Conservation (phyloP, 2,113 vertebrate genomes). For the Tragelaphus scriptus region DNA sequence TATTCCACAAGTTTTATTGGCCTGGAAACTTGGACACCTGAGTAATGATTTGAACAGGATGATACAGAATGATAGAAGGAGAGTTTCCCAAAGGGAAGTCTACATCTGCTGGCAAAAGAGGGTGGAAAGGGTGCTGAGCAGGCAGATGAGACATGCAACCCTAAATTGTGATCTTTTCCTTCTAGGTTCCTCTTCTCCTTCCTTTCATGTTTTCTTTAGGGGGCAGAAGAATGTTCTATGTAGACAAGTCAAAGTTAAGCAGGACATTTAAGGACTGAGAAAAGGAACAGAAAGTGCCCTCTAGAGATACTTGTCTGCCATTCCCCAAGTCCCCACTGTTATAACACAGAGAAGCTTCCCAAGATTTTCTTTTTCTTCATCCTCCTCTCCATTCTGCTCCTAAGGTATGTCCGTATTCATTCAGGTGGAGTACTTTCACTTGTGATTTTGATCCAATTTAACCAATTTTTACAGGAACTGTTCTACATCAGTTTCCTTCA, state of each 20-base stretch:
- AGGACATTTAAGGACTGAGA: too few relatives aligned
- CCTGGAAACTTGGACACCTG: neutral
- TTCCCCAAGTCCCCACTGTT: neutral
- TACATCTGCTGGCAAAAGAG: neutral
- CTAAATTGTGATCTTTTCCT: neutral
- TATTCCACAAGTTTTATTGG: neutral
- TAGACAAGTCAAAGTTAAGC: neutral
- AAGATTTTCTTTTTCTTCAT: neutral
- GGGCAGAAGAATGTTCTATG: neutral
- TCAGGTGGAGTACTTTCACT: neutral
- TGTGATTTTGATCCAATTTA: neutral
- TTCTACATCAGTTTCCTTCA: neutral
- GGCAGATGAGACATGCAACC: neutral
- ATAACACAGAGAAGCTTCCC: neutral
- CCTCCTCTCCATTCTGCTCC: neutral
- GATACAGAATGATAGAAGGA: too few relatives aligned
- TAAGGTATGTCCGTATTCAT: neutral
- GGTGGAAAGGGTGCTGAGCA: neutral
- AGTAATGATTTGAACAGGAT: neutral
- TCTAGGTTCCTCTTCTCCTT: neutral
- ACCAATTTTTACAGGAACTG: neutral
- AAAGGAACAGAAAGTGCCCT: neutral
- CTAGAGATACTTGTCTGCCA: neutral
- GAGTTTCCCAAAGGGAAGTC: neutral
- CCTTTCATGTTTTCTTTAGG: neutral